A percentile compares a stretch with the other conserved stretches of the same genome.
phyloP scores from a whole-genome alignment of 2,113 vertebrate genomes.

The Hucho hucho region DNA sequence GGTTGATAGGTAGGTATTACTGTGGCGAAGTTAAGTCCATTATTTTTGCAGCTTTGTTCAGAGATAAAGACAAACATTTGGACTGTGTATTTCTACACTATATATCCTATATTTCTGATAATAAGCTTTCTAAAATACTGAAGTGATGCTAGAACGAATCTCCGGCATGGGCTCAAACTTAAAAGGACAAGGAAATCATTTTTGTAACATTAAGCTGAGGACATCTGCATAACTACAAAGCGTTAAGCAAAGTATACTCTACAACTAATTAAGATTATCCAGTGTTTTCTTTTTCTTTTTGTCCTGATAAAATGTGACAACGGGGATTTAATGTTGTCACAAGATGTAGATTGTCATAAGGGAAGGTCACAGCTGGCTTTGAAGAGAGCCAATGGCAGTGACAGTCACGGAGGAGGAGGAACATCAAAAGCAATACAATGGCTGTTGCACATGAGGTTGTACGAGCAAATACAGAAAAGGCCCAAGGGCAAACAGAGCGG shows the following conservation, averaged over 20 bases:
- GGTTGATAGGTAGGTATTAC: constrained; percentile 39
- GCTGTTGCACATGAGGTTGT: constrained; percentile 68
- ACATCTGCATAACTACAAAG: constrained; percentile 16
- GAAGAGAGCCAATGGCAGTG: constrained; percentile 54
- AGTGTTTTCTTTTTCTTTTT: background rate
- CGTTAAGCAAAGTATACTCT: constrained; percentile 2
- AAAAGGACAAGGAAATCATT: background rate
- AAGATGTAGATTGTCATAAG: constrained; percentile 41
- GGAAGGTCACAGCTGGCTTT: constrained; percentile 18
- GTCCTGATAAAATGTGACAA: constrained; percentile 25
- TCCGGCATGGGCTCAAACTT: background rate
- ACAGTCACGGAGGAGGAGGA: constrained; percentile 64
- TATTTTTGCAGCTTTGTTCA: constrained; percentile 13
- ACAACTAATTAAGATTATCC: constrained; percentile 7
- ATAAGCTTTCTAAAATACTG: constrained; percentile 2
- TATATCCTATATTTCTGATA: constrained; percentile 18
- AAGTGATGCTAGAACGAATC: background rate
- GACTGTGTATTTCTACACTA: background rate
- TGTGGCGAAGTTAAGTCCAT: constrained; percentile 11
- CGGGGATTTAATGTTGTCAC: constrained; percentile 30
- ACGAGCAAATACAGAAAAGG: constrained; percentile 54
- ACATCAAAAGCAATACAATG: constrained; percentile 70
- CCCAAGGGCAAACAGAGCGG: constrained; percentile 57
- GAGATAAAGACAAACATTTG: constrained; percentile 7
- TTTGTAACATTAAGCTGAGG: constrained; percentile 16